A percentile compares a stretch with the other conserved stretches of the same genome.
Evolutionary conservation across 2,888 invertebrate species (phyloP).

Genomic region (Meloe dianella): DNA sequence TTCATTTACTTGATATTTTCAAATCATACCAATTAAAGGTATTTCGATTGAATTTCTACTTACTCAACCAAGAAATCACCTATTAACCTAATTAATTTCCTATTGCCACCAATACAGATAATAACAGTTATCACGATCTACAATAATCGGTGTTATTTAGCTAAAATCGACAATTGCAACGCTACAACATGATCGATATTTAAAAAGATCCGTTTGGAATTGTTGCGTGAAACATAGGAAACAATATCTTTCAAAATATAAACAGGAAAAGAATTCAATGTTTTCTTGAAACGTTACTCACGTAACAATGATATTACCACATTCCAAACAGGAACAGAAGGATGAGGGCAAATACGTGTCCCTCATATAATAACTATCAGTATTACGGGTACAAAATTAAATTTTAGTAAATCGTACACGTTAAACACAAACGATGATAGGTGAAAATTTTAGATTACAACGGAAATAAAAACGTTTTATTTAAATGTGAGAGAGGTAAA

Average conservation of each 20-base stretch:
- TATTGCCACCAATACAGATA: conserved; percentile 17
- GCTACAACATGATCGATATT: too few relatives aligned
- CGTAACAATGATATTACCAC: background rate
- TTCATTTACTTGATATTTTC: background rate
- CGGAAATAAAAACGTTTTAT: background rate
- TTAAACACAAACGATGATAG: background rate
- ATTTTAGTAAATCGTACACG: background rate
- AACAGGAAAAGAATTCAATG: background rate
- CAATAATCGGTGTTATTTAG: background rate
- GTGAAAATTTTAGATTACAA: background rate
- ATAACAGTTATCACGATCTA: background rate
- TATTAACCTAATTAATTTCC: conserved; percentile 26
- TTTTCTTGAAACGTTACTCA: background rate
- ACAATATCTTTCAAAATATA: too few relatives aligned
- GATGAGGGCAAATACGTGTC: background rate
- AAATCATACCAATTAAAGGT: background rate
- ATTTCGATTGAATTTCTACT: conserved; percentile 5
- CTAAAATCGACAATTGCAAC: background rate
- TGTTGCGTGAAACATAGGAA: background rate
- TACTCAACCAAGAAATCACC: conserved; percentile 16
- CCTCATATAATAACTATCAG: background rate
- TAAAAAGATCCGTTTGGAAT: too few relatives aligned
- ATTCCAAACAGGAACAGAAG: background rate
- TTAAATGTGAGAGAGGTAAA: background rate
- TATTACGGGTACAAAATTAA: background rate